Evolutionary conservation across 2,888 invertebrate genomes (phyloP).

Genomic region (Sturmia bella): DNA sequence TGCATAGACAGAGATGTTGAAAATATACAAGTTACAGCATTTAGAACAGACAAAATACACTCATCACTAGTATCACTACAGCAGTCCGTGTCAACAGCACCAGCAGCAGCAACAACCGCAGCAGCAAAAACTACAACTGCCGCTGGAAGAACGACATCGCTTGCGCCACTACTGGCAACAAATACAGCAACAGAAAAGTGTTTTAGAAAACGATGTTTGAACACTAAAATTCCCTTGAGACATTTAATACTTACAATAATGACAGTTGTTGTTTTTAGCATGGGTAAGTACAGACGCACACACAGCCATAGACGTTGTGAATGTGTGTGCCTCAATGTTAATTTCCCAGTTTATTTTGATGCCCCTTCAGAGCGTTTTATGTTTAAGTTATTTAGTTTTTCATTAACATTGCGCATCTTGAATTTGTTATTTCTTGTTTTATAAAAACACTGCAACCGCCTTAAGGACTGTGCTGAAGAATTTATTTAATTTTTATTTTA

Average conservation of each 20-base stretch:
- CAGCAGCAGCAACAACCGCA: slow-evolving; percentile 12
- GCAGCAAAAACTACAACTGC: neutral
- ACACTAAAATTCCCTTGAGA: slow-evolving; percentile 66
- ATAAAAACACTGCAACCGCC: no score
- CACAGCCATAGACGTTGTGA: neutral
- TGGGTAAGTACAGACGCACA: slow-evolving; percentile 57
- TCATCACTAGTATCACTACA: slow-evolving; percentile 27
- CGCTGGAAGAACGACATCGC: neutral
- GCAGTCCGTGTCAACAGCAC: slow-evolving; percentile 9
- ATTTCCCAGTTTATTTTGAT: no score
- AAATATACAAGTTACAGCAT: slow-evolving; percentile 34
- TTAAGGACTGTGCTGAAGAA: no score
- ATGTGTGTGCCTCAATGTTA: neutral
- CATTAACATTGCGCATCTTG: neutral
- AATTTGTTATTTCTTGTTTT: no score
- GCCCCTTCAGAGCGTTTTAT: neutral
- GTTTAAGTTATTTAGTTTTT: slow-evolving; percentile 3
- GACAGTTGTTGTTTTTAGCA: slow-evolving; percentile 62
- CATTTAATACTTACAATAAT: slow-evolving; percentile 68
- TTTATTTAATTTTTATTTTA: no score
- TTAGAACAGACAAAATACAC: slow-evolving; percentile 31
- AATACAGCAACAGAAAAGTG: slow-evolving; percentile 30
- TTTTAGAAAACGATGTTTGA: slow-evolving; percentile 48
- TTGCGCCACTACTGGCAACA: slow-evolving; percentile 10
- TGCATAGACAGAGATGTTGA: slow-evolving; percentile 55